Conservation (phyloP, 2,113 vertebrate species). For the Merops nubicus region DNA sequence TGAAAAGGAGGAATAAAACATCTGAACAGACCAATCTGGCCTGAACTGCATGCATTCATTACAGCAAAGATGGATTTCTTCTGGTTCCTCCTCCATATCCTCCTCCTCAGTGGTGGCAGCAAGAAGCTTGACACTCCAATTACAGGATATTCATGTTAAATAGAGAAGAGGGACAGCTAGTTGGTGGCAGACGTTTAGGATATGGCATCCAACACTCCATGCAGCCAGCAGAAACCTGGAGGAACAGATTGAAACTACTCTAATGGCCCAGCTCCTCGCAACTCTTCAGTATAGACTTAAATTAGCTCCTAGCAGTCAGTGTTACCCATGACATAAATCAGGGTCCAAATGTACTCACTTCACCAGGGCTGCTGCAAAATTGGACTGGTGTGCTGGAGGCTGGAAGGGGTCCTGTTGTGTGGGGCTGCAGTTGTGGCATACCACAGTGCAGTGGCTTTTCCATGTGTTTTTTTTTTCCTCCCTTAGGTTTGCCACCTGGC, state of each 20-base stretch:
- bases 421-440: background rate
- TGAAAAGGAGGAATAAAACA: slow-evolving; percentile 37
- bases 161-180: background rate
- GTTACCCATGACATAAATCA: background rate
- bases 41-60: slow-evolving; percentile 14
- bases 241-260: background rate
- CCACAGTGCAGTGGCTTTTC: background rate
- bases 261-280: background rate
- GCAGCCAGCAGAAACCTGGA: background rate
- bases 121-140: slow-evolving; percentile 21
- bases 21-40: slow-evolving; percentile 16
- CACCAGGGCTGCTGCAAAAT: background rate
- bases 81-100: slow-evolving; percentile 18
- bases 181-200: background rate
- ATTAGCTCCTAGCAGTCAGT: background rate
- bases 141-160: slow-evolving; percentile 22
- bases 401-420: background rate
- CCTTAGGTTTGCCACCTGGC: background rate
- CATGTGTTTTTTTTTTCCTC: accelerated
- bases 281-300: background rate
- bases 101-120: slow-evolving; percentile 27
- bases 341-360: background rate
- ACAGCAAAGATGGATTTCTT: background rate
- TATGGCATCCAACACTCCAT: background rate
- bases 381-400: background rate